Conservation (phyloP, 2,113 vertebrate genomes). For the Choloepus hoffmanni region DNA sequence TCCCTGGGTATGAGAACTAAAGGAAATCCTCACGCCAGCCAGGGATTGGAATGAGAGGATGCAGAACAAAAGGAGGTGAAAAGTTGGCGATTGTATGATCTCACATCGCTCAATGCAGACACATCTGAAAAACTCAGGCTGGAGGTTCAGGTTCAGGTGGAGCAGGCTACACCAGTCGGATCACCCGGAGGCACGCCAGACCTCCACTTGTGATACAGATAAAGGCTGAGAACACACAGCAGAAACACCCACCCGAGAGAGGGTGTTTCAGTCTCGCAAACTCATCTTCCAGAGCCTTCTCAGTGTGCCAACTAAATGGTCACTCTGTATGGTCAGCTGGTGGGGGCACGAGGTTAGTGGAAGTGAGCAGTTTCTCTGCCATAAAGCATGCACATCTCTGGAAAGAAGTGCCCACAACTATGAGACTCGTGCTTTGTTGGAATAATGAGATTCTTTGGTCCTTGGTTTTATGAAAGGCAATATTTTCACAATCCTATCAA, state of each 20-base stretch:
- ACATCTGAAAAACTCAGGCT: not conserved
- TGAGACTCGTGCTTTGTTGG: conserved; percentile 80
- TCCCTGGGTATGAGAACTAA: conserved; percentile 68
- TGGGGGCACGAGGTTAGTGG: not conserved
- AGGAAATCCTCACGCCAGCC: conserved; percentile 39
- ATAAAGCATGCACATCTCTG: conserved; percentile 56
- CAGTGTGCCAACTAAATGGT: not conserved
- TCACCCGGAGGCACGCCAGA: not conserved
- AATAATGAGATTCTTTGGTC: conserved; percentile 89
- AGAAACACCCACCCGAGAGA: conserved; percentile 63
- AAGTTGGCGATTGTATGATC: not conserved
- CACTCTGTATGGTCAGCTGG: not conserved
- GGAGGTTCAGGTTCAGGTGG: not conserved
- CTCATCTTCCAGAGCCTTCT: conserved; percentile 66
- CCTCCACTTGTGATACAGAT: not conserved
- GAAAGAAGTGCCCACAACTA: conserved; percentile 65
- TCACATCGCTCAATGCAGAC: not conserved
- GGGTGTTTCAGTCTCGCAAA: conserved; percentile 37
- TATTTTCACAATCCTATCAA: conserved; percentile 83
- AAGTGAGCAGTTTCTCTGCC: conserved; percentile 44
- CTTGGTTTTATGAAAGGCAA: conserved; percentile 88
- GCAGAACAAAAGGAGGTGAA: conserved; percentile 48
- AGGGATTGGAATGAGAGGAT: conserved; percentile 38
- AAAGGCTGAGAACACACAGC: conserved; percentile 43
- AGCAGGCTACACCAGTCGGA: not conserved